Conservation (phyloP, 2,797 vertebrate species). For the Pangasius djambal region DNA sequence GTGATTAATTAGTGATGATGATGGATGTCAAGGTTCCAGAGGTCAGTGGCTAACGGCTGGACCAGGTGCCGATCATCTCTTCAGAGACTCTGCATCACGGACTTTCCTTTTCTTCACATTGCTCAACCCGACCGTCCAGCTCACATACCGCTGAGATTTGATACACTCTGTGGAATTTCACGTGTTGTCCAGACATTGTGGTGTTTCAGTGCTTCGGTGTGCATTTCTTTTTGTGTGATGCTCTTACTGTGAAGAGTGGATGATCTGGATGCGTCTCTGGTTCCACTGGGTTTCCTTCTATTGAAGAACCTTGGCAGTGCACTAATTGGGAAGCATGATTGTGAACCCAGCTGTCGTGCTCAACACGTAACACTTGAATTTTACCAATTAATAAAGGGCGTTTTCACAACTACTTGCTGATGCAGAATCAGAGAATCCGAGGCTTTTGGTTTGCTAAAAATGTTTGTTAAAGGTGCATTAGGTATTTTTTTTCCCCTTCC, state of each 20-base stretch:
- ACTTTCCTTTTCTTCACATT: conserved; percentile 23
- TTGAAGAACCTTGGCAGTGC: background rate
- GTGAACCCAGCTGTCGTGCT: background rate
- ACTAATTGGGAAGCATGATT: background rate
- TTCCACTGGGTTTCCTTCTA: background rate
- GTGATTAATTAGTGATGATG: conserved; percentile 35
- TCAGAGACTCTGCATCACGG: background rate
- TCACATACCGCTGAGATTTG: conserved; percentile 27
- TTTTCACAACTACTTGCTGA: background rate
- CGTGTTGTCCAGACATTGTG: background rate
- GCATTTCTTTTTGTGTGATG: background rate
- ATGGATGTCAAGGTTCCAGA: background rate
- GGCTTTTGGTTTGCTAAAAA: background rate
- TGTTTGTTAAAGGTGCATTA: no score
- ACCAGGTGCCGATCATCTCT: conserved; percentile 30
- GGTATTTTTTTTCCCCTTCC: background rate
- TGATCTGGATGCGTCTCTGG: background rate
- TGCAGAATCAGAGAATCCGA: background rate
- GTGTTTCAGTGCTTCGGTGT: background rate
- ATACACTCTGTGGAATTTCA: conserved; percentile 42
- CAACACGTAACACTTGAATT: background rate
- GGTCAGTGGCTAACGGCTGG: conserved; percentile 42
- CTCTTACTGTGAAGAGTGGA: background rate
- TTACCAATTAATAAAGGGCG: background rate
- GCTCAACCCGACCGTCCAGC: conserved; percentile 35